Base-by-base conservation (phyloP, 1,140 invertebrate genomes). In the Solenopsis fugax region DNA sequence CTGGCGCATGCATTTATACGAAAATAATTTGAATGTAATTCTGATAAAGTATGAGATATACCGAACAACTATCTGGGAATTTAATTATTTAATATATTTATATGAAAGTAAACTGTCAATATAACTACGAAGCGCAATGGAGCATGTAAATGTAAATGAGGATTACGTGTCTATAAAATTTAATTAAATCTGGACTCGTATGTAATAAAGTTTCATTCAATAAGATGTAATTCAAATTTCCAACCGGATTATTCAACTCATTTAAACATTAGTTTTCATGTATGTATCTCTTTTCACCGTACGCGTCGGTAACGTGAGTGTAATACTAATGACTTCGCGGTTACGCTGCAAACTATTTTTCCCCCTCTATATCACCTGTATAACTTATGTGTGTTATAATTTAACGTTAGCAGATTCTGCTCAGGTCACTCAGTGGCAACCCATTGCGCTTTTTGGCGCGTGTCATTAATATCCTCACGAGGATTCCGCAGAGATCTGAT, bases 321-420 rank as follows among this genome's bases (percentile, higher is more conserved):
- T 48, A 80, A 52, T 67, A 65, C 24, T 78, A 37, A 78, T 80
- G 45, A 80, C 29, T 65, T 67, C 2, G 29, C 29, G 29, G 48
- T 67, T 45, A 24, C 2, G 13, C 7, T 24, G n/a, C 16, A 13
- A 67, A n/a, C 13, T n/a, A 78, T 80, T 80, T 80, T 52, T 67
- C 9, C 45, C 45, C 37, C 45, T 37, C 29, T 37, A 65, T 78
- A 80, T 80, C 45, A 52, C 34, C n/a, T n/a, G 29, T 78, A 34
- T 67, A 80, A 80, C 76, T 65, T 34, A 80, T 67, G n/a, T 50
- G 60, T 37, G 29, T 52, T 45, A 80, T 80, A 80, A 80, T 67
- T 80, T 80, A 78, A 67, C 45, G 45, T 67, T 80, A 80, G 76
- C 48, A 24, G n/a, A 80, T 67, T 52, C 29, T 67, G 60, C 29